These are phyloP conservation scores for Callithrix jacchus DNA, from an alignment of 2,113 vertebrate genomes.

Conservation along the genomic window DNA sequence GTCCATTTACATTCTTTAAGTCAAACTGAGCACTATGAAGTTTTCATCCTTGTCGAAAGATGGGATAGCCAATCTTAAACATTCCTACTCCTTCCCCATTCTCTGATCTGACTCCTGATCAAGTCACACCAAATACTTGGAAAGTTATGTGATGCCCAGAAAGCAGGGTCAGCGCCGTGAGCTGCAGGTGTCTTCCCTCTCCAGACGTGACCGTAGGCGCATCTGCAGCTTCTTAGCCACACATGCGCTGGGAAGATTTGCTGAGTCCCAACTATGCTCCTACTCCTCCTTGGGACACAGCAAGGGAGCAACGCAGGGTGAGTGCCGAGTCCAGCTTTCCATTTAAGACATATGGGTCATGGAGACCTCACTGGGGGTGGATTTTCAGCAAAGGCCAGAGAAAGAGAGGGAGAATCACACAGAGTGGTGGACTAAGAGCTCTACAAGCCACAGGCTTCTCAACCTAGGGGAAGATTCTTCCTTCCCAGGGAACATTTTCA, in stretches of 20 bases:
- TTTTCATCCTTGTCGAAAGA: neutral
- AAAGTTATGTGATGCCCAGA: neutral
- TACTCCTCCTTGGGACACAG: neutral
- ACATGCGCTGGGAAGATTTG: neutral
- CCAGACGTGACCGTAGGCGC: neutral
- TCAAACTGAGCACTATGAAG: neutral
- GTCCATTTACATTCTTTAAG: neutral
- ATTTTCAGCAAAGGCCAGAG: neutral
- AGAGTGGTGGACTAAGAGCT: neutral
- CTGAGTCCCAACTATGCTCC: neutral
- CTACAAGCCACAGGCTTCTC: neutral
- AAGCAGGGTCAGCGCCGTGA: neutral
- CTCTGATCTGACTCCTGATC: neutral
- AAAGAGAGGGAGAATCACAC: rapidly evolving
- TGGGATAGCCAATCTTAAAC: neutral
- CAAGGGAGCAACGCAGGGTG: neutral
- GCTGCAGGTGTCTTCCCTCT: neutral
- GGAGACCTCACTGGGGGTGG: neutral
- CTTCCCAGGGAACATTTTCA: neutral
- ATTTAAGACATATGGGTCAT: neutral
- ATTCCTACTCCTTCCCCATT: neutral
- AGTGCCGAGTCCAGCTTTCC: neutral
- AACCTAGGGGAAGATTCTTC: neutral
- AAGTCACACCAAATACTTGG: neutral
- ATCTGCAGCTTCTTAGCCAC: neutral